Base-by-base conservation (phyloP, 2,113 vertebrate species). In the Meriones unguiculatus region DNA sequence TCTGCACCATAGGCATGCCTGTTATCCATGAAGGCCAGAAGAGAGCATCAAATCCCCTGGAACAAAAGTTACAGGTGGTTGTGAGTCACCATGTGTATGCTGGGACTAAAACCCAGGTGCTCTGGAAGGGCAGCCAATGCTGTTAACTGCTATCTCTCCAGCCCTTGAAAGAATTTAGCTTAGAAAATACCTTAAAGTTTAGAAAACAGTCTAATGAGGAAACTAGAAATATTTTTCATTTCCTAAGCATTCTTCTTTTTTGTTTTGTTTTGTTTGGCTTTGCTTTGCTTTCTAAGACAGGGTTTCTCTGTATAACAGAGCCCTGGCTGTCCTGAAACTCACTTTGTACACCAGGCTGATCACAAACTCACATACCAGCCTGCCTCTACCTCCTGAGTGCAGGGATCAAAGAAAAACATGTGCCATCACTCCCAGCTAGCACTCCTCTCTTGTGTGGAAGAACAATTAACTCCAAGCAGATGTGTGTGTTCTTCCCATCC, bases 401-500 rank as follows among this genome's bases (percentile, higher is more conserved):
- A 4, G 57, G 57, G 57, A 57, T 57, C 57, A 57, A 57, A 57
- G 57, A 12, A 12, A 12, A 14, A 1, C 57, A 57, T 57, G 46
- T 46, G 12, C 57, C 57, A 57, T 57, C 57, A 15, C 46, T 46
- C 57, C 57, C 11, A 15, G 57, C 57, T 14, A 73, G 41, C 77
- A 72, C 41, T 94, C 38, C 50, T 95, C n/a, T 62, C 28, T 91
- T 62, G 24, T 18, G 95, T 38, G 59, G 15, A 62, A 13, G 54
- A 50, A 96, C 72, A 28, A 1, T 90, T 82, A 94, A 93, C 87
- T 84, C 69, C 28, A 89, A n/a, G 77, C 17, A 50, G 50, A 7
- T 8, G 89, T 72, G 52, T 88, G 92, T 24, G n/a, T 1, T 52
- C 38, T 77, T 85, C 95, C 69, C 91, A 81, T 57, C 59, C 99